Evolutionary conservation across 2,888 invertebrate genomes (phyloP).

Genomic region (Gastrophysa polygoni): DNA sequence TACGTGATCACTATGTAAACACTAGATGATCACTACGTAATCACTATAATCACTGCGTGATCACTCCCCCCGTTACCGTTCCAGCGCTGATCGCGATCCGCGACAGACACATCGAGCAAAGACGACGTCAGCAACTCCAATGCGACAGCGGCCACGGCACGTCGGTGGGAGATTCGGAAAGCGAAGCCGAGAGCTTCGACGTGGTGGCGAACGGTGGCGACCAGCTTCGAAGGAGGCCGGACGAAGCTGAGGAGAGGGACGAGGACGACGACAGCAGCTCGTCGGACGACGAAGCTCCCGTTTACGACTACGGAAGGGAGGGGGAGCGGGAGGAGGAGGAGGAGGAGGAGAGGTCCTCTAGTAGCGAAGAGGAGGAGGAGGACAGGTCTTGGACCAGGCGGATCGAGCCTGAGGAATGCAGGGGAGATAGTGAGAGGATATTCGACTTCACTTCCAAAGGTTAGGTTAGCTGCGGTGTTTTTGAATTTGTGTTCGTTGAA

Average conservation of each 20-base stretch:
- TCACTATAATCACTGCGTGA: too few species aligned
- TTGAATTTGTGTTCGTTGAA: too few species aligned
- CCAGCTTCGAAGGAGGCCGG: neutral
- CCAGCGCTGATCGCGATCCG: slow-evolving; percentile 51
- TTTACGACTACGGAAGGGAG: slow-evolving; percentile 33
- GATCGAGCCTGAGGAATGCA: slow-evolving; percentile 39
- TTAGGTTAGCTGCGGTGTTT: too few species aligned
- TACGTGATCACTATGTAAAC: too few species aligned
- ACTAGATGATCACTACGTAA: too few species aligned
- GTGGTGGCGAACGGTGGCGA: slow-evolving; percentile 5
- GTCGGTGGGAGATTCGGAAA: slow-evolving; percentile 52
- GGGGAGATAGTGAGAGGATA: slow-evolving; percentile 47
- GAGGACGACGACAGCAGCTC: slow-evolving; percentile 15
- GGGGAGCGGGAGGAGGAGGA: slow-evolving; percentile 31
- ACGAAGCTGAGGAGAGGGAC: neutral
- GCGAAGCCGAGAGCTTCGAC: slow-evolving; percentile 44
- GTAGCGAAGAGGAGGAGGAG: slow-evolving; percentile 32
- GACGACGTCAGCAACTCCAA: slow-evolving; percentile 30
- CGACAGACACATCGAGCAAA: slow-evolving; percentile 43
- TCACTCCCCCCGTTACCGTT: too few species aligned
- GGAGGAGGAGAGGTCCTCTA: slow-evolving; percentile 18
- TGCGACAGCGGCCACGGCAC: slow-evolving; percentile 54
- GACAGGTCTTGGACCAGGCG: slow-evolving; percentile 35
- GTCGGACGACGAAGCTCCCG: slow-evolving; percentile 22
- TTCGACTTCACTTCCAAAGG: slow-evolving; percentile 49